Evolutionary conservation across 2,797 vertebrate genomes (phyloP), one percentile per base, ranked within the genome.

Genomic region (Spheniscus humboldti): DNA sequence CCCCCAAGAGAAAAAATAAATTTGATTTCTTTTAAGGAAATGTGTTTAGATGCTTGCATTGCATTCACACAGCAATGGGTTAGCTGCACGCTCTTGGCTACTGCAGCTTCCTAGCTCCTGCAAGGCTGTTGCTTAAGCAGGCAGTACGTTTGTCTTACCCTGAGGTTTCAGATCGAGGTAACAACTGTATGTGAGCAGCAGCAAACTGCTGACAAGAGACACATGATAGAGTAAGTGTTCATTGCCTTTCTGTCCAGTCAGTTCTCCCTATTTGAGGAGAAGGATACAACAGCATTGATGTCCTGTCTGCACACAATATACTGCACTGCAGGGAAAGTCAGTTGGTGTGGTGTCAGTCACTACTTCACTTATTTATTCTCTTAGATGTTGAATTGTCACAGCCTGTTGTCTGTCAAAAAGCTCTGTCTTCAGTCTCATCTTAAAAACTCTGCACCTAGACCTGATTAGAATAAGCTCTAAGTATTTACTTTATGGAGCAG

Each of bases 291-390:
- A 81, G 45, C 37, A 17, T 30, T 5, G 0, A 6, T 24, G 59
- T 73, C 62, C 53, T 45, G 9, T 5, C 57, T 43, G 50, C 84
- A 17, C 39, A 17, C 66, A 28, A 0, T 3, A 4, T 24, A 23
- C 43, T 13, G 67, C 10, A 0, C 53, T 35, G 41, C 60, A 35
- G 52, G 33, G 37, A 41, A 30, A 60, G 45, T 31, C 31, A 19
- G 2, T 3, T 2, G 0, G 15, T 4, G 41, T 48, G n/a, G 24
- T 11, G 60, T 8, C 56, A 11, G 45, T 47, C 17, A 4, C 18
- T 39, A 11, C 48, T 55, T 48, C 33, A 31, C 22, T 50, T 64
- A 39, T 20, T 69, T 60, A 10, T 37, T 47, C 47, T 74, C 56
- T 66, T 22, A 31, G 66, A 3, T 7, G 55, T 45, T 69, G 59